Evolutionary conservation across 1,140 invertebrate species (phyloP), one percentile per base, ranked within the genome.

Genomic region (Zophobas morio): DNA sequence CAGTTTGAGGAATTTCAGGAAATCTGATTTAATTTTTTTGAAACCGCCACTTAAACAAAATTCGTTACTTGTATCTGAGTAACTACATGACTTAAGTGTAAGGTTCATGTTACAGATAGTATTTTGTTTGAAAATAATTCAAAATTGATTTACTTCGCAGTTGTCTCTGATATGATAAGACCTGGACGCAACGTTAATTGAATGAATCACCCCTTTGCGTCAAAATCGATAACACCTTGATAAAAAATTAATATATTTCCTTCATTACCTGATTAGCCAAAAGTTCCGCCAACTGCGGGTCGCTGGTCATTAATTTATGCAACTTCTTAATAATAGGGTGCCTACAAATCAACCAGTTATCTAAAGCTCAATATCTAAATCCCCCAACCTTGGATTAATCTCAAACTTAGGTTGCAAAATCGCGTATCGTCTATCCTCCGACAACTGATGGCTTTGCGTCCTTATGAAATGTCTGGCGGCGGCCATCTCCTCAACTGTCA

Each of bases 401-500:
- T 99, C 97, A 39, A 99, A 88, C 78, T 95, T 94, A 0, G 97
- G 97, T 84, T 98, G 95, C 37, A 99, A 88, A 20, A 98, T 85
- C 0, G 94, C 92, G 84, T 94, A 97, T 81, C 95, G 90, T 83
- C 95, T 94, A 80, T 97, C 96, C 81, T 97, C 95, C 0, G 92
- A 91, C 37, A 98, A 88, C 81, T 94, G 92, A 83, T 96, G 93
- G 66, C 95, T 92, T 82, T 97, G 95, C 1, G 96, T 97, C 57
- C 94, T 91, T 73, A 99, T 93, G 82, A 99, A 98, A 86, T 99
- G 97, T 76, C 98, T 88, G 0, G 97, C 97, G 5, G 96, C 95
- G 0, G 95, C 96, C 96, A 99, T 98, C 87, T 99, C 97, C 82
- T 96, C 94, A 0, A 98, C 95, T 1, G 96, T 98, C 0, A 99